Conservation (phyloP, 1,140 invertebrate genomes). For the Lerema accius region DNA sequence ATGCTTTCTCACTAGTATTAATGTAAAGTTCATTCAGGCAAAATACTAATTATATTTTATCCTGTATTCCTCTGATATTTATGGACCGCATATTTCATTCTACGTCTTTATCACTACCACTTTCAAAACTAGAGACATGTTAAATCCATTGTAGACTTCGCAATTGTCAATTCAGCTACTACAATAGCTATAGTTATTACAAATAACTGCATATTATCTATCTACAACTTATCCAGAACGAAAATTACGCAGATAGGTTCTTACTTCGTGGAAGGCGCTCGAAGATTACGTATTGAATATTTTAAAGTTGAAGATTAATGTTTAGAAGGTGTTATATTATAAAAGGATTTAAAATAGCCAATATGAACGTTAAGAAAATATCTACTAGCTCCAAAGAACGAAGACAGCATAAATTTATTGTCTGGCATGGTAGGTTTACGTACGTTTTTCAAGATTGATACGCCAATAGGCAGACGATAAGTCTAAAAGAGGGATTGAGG, state of each 20-base stretch:
- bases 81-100: neutral
- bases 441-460: no score
- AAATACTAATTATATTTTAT: no score
- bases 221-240: constrained; percentile 26
- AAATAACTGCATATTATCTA: constrained; percentile 30
- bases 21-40: no score
- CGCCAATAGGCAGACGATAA: no score
- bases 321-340: constrained; percentile 24
- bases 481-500: no score
- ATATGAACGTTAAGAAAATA: neutral
- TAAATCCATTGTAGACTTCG: constrained; percentile 21
- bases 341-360: constrained; percentile 5
- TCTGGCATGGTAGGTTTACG: no score
- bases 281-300: constrained; percentile 1
- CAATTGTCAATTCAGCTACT: constrained; percentile 18
- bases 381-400: neutral
- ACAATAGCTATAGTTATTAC: constrained; percentile 27
- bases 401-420: no score
- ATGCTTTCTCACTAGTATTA: no score
- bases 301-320: constrained; percentile 25
- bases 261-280: constrained; percentile 7
- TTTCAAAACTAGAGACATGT: constrained; percentile 23
- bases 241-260: constrained; percentile 18
- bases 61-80: no score
- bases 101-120: constrained; percentile 24